Evolutionary conservation across 2,113 vertebrate genomes (phyloP).

Genomic region (Bubo scandiacus): DNA sequence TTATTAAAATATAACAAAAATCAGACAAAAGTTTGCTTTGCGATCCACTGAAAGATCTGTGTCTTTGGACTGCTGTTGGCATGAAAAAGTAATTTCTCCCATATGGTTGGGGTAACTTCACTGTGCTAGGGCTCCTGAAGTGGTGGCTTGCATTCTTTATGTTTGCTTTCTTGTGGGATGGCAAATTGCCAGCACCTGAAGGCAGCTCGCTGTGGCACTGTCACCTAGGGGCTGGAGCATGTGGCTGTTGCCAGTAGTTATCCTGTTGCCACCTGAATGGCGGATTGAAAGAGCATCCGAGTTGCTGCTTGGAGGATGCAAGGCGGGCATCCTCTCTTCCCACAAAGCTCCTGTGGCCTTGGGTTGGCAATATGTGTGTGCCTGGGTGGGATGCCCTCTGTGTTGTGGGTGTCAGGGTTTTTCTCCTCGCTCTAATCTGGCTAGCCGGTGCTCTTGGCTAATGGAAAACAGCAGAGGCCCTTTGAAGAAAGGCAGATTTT

Average conservation of each 20-base stretch:
- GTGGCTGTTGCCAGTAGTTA: background rate
- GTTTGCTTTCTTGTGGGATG: slow-evolving; percentile 5
- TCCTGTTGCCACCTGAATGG: background rate
- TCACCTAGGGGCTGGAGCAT: accelerated
- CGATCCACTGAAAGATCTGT: background rate
- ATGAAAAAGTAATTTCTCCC: background rate
- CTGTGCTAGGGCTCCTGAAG: background rate
- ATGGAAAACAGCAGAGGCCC: background rate
- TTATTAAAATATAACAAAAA: slow-evolving; percentile 35
- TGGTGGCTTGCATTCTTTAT: background rate
- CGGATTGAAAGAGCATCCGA: background rate
- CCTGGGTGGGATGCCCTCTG: background rate
- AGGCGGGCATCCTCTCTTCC: background rate
- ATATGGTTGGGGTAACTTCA: background rate
- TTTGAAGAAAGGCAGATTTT: background rate
- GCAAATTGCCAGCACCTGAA: background rate
- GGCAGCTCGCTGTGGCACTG: background rate
- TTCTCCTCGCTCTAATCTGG: background rate
- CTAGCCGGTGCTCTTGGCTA: background rate
- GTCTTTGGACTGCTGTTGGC: background rate
- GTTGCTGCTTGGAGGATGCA: background rate
- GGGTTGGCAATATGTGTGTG: background rate
- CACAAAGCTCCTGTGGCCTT: background rate
- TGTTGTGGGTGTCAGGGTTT: background rate
- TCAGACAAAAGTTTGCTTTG: slow-evolving; percentile 2